Conservation (phyloP, 2,113 vertebrate species). For the Meles meles region DNA sequence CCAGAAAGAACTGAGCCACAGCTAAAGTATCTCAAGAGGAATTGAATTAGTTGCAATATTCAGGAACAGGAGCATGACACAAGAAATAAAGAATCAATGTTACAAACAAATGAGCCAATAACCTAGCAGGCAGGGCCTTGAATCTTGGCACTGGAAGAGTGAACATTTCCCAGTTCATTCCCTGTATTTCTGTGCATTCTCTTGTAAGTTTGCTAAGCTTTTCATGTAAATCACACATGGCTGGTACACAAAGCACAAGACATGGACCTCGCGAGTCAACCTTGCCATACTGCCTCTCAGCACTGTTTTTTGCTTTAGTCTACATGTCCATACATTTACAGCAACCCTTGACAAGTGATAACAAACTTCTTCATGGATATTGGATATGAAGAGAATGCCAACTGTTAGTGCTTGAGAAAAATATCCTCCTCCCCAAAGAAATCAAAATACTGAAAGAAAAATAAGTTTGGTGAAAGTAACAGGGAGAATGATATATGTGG, state of each 20-base stretch:
- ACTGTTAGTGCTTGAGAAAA: neutral
- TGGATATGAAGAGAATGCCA: neutral
- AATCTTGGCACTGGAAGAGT: too few relatives aligned
- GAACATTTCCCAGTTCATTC: neutral
- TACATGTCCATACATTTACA: neutral
- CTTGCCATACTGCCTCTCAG: neutral
- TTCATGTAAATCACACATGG: neutral
- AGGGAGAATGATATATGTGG: neutral
- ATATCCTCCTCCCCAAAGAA: neutral
- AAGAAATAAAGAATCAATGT: neutral
- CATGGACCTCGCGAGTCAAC: rapidly evolving
- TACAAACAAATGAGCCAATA: neutral
- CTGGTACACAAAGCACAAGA: neutral
- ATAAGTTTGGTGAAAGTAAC: neutral
- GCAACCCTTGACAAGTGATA: neutral
- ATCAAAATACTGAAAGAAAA: neutral
- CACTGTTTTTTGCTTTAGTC: neutral
- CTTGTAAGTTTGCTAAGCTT: neutral
- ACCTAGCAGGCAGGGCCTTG: neutral
- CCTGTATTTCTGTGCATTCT: neutral
- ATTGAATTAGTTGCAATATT: neutral
- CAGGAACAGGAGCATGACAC: neutral
- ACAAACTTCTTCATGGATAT: neutral
- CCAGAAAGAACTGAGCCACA: neutral
- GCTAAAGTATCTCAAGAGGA: neutral